Conservation (phyloP, 2,797 vertebrate species). For the Poecilia gillii region DNA sequence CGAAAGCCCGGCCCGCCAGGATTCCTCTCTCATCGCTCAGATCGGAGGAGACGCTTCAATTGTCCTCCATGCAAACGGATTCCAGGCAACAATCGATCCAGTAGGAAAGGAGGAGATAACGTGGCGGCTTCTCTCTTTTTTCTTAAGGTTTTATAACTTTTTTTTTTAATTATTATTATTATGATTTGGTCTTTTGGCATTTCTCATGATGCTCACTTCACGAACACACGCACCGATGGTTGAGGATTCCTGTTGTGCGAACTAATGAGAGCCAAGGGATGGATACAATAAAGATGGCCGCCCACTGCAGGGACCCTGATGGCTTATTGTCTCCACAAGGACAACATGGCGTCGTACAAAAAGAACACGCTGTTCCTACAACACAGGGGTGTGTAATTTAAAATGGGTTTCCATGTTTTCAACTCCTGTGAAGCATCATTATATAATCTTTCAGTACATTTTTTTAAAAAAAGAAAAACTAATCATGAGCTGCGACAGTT, state of each 20-base stretch:
- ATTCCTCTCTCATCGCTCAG: slow-evolving; percentile 30
- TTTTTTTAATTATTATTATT: not conserved
- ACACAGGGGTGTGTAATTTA: slow-evolving; percentile 56
- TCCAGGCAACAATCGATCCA: slow-evolving; percentile 27
- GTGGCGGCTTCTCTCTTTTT: slow-evolving; percentile 36
- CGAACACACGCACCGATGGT: slow-evolving; percentile 26
- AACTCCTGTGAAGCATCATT: slow-evolving; percentile 38
- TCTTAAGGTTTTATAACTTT: slow-evolving; percentile 51
- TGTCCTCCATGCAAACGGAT: slow-evolving; percentile 30
- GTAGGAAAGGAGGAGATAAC: slow-evolving; percentile 23
- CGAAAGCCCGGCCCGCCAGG: slow-evolving; percentile 32
- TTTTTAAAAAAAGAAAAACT: slow-evolving; percentile 27
- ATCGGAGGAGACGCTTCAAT: slow-evolving; percentile 33
- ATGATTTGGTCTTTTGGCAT: slow-evolving; percentile 50
- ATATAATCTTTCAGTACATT: slow-evolving; percentile 32
- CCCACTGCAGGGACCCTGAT: slow-evolving; percentile 18
- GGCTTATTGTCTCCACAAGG: slow-evolving; percentile 47
- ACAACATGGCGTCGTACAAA: slow-evolving; percentile 39
- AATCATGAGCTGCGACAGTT: slow-evolving; percentile 51
- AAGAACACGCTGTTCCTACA: slow-evolving; percentile 40
- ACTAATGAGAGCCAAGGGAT: slow-evolving; percentile 40
- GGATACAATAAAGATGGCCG: slow-evolving; percentile 24
- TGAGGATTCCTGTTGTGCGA: slow-evolving; percentile 22
- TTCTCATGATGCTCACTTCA: slow-evolving; percentile 32
- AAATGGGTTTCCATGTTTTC: slow-evolving; percentile 51